Base-by-base conservation (phyloP, 2,888 invertebrate species). In the Spodoptera exigua region DNA sequence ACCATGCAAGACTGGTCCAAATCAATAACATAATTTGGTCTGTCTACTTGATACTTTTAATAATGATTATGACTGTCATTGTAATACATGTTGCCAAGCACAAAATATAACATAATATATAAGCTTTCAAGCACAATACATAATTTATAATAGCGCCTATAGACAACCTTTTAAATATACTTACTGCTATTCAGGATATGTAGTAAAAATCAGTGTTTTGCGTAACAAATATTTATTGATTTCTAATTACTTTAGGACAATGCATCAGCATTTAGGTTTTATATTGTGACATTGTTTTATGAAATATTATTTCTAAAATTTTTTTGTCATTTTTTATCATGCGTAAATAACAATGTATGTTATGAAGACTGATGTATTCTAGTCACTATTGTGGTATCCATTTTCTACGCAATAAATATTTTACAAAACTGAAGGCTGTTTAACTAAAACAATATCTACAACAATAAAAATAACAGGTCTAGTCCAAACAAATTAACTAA, bases 321-420 rank as follows among this genome's bases (percentile, higher is more conserved):
- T 67, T 61, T 71, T 78, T 77, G 69, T 74, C 74, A 75, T 77
- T 79, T 78, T 79, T 76, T 80, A 84, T 27, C 27, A 78, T 65
- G 51, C 12, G 12, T 76, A 76, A 68, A 74, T 70, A 74, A 77
- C 85, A 87, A 82, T 84, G 84, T 87, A 77, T 87, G 79, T 86
- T 85, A 84, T 86, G 73, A 93, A 93, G 93, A 93, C 93, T 94
- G 93, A 93, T 92, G 91, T 93, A 92, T 86, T 89, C 93, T 93
- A 93, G 93, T 94, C 93, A 93, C 90, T 91, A 88, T 91, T 92
- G 91, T 92, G 90, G 89, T 87, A 84, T 78, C 84, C 86, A 84
- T 89, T 91, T 91, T 89, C 82, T 90, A 92, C 78, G 68, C 83
- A 92, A 89, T 91, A 91, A 76, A 83, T 86, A 87, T 91, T 91